These are phyloP conservation scores for Octodonta nipae DNA, from an alignment of 2,888 invertebrate species.

Conservation along the genomic window DNA sequence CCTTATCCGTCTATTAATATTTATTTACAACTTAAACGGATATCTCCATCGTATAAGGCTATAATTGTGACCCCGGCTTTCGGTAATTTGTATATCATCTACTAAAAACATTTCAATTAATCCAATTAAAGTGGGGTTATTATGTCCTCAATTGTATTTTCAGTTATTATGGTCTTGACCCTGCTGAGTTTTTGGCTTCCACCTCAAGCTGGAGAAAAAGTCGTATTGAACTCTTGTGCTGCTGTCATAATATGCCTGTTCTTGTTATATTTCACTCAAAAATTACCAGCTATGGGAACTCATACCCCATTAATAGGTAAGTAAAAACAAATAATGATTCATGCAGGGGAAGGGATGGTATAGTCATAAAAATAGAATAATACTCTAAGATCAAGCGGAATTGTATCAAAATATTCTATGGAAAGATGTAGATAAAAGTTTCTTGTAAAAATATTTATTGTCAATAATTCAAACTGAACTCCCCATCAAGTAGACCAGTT, in stretches of 20 bases:
- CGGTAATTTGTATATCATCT: constrained; percentile 28
- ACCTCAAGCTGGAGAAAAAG: constrained; percentile 52
- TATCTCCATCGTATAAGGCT: constrained; percentile 46
- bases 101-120: not conserved
- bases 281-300: constrained; percentile 42
- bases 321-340: too few relatives aligned
- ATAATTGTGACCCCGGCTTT: constrained; percentile 50
- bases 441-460: too few relatives aligned
- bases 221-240: constrained; percentile 45
- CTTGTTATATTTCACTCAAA: constrained; percentile 49
- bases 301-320: constrained; percentile 45
- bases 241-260: constrained; percentile 47
- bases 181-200: constrained; percentile 52
- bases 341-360: too few relatives aligned
- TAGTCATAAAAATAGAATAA: too few relatives aligned
- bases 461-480: too few relatives aligned
- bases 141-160: constrained; percentile 8
- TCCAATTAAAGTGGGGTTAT: not conserved
- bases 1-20: constrained; percentile 43
- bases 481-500: too few relatives aligned
- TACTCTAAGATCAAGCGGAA: too few relatives aligned
- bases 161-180: constrained; percentile 47
- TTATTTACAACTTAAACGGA: constrained; percentile 39
- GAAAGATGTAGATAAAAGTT: too few relatives aligned
- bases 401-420: too few relatives aligned